Base-by-base conservation (phyloP, 1,140 invertebrate genomes). In the Pseudomyrmex concolor region DNA sequence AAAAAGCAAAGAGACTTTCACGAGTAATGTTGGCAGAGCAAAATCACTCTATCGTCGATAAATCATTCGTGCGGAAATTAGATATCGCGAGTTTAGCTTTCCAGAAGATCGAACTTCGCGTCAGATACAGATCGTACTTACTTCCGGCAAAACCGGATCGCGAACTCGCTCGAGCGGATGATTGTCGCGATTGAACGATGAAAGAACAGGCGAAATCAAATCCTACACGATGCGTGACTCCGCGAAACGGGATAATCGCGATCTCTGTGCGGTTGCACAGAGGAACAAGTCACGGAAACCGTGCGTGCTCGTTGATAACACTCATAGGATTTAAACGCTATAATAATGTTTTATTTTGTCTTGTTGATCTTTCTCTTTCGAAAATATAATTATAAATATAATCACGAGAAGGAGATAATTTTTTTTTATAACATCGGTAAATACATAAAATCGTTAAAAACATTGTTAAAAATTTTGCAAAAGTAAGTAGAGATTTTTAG, bases 1-100 rank as follows among this genome's bases (percentile, higher is more conserved):
- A 51, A 80, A 64, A 66, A 71, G 15, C 80, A 84, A 84, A 43
- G 34, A 34, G 2, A 85, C 85, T 88, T 87, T 88, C 86, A 76
- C 83, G 66, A 34, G 15, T 55, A 45, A 48, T 66, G n/a, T 55
- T 34, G 34, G 34, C 34, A 34, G 5, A 50, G 60, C 10, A 66
- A 51, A 76, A 82, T 77, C 68, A 2, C 57, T 73, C 5, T 19
- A n/a, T 34, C 45, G 10, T 57, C 25, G 66, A 88, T 85, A 62
- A 54, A 72, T 76, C 82, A 19, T 12, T 85, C 50, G 64, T 62
- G 86, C 86, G 22, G 55, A 87, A 87, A 87, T 62, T 78, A n/a
- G 34, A 7, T 63, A 22, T 67, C 45, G 48, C 34, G 84, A 34
- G 34, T 34, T 34, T 34, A 34, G 34, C 86, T 88, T 77, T 87